These are phyloP conservation scores for Misgurnus anguillicaudatus DNA, from an alignment of 2,113 vertebrate genomes.

Conservation along the genomic window DNA sequence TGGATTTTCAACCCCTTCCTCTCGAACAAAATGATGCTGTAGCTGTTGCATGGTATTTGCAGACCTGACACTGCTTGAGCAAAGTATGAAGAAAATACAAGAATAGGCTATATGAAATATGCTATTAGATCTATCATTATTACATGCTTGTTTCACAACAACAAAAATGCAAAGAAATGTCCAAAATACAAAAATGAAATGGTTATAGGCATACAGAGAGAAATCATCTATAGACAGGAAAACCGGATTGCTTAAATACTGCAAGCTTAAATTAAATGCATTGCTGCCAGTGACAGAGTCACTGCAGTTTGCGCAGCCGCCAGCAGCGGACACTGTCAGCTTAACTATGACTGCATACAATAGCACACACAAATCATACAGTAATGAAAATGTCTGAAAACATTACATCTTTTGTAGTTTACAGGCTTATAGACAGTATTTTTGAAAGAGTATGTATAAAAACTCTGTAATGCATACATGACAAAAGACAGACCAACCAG, in stretches of 20 bases:
- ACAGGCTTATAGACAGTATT: background rate
- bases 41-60: background rate
- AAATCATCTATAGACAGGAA: background rate
- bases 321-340: slow-evolving; percentile 81
- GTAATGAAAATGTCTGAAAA: too few species aligned
- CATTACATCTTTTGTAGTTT: too few species aligned
- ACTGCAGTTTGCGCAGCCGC: slow-evolving; percentile 73
- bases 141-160: background rate
- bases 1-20: slow-evolving; percentile 18
- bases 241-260: background rate
- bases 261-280: background rate
- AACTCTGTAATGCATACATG: background rate
- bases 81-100: background rate
- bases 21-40: background rate
- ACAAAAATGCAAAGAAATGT: background rate
- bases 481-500: background rate
- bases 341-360: slow-evolving; percentile 65
- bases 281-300: slow-evolving; percentile 20
- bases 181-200: background rate
- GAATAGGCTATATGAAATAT: background rate
- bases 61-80: background rate
- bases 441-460: too few species aligned
- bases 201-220: background rate
- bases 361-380: background rate
- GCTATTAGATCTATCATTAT: background rate